Conservation (phyloP, 2,113 vertebrate genomes). For the Pholis gunnellus region DNA sequence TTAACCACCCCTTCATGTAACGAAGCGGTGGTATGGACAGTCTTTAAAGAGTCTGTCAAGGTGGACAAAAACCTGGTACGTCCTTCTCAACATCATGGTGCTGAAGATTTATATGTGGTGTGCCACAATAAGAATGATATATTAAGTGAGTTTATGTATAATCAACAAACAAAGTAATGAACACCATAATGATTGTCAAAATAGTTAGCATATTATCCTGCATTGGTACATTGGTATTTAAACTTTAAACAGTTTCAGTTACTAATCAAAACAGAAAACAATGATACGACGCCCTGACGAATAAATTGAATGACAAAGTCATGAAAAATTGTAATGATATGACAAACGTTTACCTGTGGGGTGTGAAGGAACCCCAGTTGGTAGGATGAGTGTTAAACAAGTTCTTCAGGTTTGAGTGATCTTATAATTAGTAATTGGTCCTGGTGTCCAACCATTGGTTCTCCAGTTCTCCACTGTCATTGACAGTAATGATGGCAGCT, state of each 20-base stretch:
- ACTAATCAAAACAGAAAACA: too few relatives aligned
- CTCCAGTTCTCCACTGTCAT: background rate
- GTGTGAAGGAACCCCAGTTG: too few relatives aligned
- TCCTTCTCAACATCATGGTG: background rate
- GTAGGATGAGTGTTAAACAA: too few relatives aligned
- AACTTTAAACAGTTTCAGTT: too few relatives aligned
- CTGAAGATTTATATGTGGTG: background rate
- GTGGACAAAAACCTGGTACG: slow-evolving; percentile 75
- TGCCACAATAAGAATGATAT: background rate
- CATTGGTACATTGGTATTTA: too few relatives aligned
- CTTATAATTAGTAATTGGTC: background rate
- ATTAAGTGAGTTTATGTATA: background rate
- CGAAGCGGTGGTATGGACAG: slow-evolving; percentile 81
- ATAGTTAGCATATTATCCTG: too few relatives aligned
- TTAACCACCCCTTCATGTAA: slow-evolving; percentile 81
- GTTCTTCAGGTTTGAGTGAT: too few relatives aligned
- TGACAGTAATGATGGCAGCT: too few relatives aligned
- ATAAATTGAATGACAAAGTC: too few relatives aligned
- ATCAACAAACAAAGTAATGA: background rate
- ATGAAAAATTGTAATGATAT: too few relatives aligned
- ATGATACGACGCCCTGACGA: too few relatives aligned
- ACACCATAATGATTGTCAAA: background rate
- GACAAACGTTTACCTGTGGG: too few relatives aligned
- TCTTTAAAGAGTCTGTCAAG: slow-evolving; percentile 77
- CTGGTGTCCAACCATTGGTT: background rate